Base-by-base conservation (phyloP, 1,140 invertebrate genomes). In the Frieseomelitta varia region DNA sequence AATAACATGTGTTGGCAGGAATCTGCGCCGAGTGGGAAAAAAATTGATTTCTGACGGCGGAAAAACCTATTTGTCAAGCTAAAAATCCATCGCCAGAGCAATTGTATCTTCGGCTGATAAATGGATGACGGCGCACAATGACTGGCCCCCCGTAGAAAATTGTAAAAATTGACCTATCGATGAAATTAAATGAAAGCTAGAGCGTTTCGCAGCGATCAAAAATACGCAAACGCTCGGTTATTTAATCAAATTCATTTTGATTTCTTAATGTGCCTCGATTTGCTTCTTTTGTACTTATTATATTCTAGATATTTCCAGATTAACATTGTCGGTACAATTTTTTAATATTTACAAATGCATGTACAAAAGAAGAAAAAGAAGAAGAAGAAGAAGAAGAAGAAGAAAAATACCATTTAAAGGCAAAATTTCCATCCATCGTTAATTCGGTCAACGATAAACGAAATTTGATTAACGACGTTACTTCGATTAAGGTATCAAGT, bases 11-110 rank as follows among this genome's bases (percentile, higher is more conserved):
- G 79, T 81, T 67, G 58, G 27, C 58, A 55, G 24, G 67, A 55
- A 75, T 74, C 27, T 39, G 47, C 15, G 19, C 15, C 58, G 27
- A n/a, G 55, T 65, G 61, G 61, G 61, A 39, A 81, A 74, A 81
- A 81, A 63, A 81, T 81, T 63, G 61, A 75, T 75, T 65, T 67
- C 24, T 74, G 61, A 67, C 69, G 21, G 79, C 12, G 30, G 71
- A 27, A 34, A 67, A 81, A 65, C 55, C 79, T 81, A 81, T 81
- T 81, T 81, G 79, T 81, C 79, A 75, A 65, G 10, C 27, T 81
- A 53, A 47, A 55, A 73, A 81, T 73, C 71, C 47, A 81, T 65
- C 21, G 71, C 47, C 30, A n/a, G 21, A 73, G 34, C 79, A 75
- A 74, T 75, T 75, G 79, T 47, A 65, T 74, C 21, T 73, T n/a